These are phyloP conservation scores for Athetis lepigone DNA, from an alignment of 2,888 invertebrate genomes.

Conservation along the genomic window DNA sequence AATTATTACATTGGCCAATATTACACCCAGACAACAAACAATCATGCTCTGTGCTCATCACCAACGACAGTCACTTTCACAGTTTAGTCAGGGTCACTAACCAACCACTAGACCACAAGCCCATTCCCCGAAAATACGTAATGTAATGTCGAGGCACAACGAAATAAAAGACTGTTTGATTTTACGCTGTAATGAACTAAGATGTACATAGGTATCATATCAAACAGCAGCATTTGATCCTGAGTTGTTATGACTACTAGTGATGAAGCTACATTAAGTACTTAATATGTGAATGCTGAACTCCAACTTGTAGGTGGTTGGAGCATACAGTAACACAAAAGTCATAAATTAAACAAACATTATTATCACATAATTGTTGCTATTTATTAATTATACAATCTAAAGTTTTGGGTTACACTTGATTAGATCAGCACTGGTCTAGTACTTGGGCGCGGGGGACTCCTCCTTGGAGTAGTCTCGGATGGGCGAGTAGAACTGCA, in stretches of 20 bases:
- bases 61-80: too few relatives aligned
- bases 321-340: neutral
- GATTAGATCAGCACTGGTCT: slow-evolving; percentile 69
- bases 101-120: too few relatives aligned
- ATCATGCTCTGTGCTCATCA: too few relatives aligned
- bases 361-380: slow-evolving; percentile 69
- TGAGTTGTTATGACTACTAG: neutral
- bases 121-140: too few relatives aligned
- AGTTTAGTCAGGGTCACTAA: too few relatives aligned
- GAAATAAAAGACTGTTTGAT: slow-evolving; percentile 19
- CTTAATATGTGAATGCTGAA: neutral
- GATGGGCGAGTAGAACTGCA: slow-evolving; percentile 94
- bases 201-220: neutral
- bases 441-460: slow-evolving; percentile 93
- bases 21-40: too few relatives aligned
- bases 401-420: slow-evolving; percentile 67
- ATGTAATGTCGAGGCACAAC: neutral
- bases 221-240: neutral
- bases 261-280: slow-evolving; percentile 7
- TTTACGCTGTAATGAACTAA: neutral
- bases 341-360: slow-evolving; percentile 48
- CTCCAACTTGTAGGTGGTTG: neutral
- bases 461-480: slow-evolving; percentile 92
- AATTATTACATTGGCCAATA: too few relatives aligned
- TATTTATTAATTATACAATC: slow-evolving; percentile 84